Evolutionary conservation across 2,113 vertebrate species (phyloP), one percentile per base, ranked within the genome.

Genomic region (Macquaria australasica): DNA sequence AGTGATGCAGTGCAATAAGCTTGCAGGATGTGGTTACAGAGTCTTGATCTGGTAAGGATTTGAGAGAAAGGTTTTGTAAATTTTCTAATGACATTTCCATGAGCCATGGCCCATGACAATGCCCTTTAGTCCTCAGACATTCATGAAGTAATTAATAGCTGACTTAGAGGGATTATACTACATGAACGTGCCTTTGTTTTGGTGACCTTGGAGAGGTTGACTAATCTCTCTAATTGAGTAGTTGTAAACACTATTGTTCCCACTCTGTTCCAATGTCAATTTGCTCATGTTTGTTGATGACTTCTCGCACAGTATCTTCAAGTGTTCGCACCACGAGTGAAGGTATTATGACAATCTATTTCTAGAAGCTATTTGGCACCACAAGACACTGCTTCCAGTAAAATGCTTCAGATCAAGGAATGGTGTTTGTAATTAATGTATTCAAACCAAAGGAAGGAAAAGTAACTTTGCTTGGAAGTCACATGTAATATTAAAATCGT

Each of bases 121-220:
- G 86, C 75, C 84, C 79, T 85, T 77, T 91, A 87, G 87, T 92
- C 85, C 88, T 89, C 63, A 84, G 88, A 91, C 85, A 92, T 91
- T 91, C 86, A 90, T 86, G 79, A 91, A 93, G 91, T 91, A 92
- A 93, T 95, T 94, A 95, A 90, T 83, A 91, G 92, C 80, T 93
- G 92, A 94, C 85, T 94, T 89, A 89, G 91, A 94, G 82, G 92
- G 90, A 95, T 94, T 94, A 93, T 66, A 73, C 82, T 68, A 93
- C 90, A 94, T 63, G 80, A 89, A 79, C 23, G n/a, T 31, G 82
- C 63, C 83, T 92, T 95, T 95, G 92, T 93, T 92, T 88, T 92
- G 81, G 75, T 92, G 90, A 95, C 93, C 93, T 94, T 93, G 90
- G 89, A 93, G 90, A 91, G 89, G 93, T 91, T 94, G 90, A 88